A percentile compares a stretch with the other conserved stretches of the same genome.
phyloP scores from a whole-genome alignment of 2,113 vertebrate genomes.

The Coracopsis vasa region DNA sequence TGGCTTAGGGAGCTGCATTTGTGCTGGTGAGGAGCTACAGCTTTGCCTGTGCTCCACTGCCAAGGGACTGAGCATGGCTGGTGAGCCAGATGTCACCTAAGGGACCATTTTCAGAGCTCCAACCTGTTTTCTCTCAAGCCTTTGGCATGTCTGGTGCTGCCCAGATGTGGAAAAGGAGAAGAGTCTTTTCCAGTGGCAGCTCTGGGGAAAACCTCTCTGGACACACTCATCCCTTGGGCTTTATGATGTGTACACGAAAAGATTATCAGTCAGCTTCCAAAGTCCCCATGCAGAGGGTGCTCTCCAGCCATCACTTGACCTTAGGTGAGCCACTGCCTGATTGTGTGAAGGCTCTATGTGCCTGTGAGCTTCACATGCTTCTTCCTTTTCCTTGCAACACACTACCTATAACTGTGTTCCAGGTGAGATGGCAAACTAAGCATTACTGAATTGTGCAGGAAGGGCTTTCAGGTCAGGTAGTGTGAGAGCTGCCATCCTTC shows the following conservation, averaged over 20 bases:
- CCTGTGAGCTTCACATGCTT: neutral
- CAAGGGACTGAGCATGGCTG: neutral
- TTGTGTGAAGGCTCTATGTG: neutral
- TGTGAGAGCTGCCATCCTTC: neutral
- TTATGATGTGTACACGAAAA: neutral
- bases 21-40: neutral
- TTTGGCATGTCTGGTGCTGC: neutral
- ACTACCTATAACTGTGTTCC: neutral
- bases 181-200: neutral
- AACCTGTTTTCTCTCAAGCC: neutral
- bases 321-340: neutral
- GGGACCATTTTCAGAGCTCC: neutral
- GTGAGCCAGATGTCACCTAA: neutral
- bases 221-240: neutral
- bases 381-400: neutral
- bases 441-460: neutral
- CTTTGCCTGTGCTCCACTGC: neutral
- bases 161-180: neutral
- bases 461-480: neutral
- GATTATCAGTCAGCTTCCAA: neutral
- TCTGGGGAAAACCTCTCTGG: neutral
- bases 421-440: fast-evolving
- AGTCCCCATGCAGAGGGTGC: neutral
- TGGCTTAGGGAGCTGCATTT: neutral
- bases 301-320: neutral